Evolutionary conservation across 2,888 invertebrate species (phyloP), one percentile per base, ranked within the genome.

Genomic region (Luperina nickerlii): DNA sequence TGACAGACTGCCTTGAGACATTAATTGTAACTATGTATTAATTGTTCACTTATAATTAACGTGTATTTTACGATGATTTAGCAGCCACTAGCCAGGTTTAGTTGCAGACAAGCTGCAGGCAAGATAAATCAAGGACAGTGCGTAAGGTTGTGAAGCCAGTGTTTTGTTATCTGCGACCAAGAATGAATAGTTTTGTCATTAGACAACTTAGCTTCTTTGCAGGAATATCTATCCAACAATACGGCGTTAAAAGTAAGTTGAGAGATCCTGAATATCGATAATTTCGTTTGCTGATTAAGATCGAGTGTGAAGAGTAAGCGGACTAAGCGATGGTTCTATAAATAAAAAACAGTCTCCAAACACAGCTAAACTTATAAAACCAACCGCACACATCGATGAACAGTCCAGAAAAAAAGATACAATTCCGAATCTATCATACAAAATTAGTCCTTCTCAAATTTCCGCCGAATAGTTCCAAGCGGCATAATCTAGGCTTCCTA

Each of bases 401-500:
- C 42, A 69, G 13, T 72, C 13, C 11, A 38, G n/a, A 38, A 78
- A 60, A 20, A 51, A 57, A 70, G 7, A 51, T 54, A 24, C 57
- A 20, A 63, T 27, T 69, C 20, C n/a, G 15, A 65, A 75, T 84
- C 75, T 77, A 67, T 66, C 51, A 70, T 27, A 65, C 20, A 24
- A 42, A 89, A 80, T 80, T 82, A 72, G 60, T 76, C 27, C 24
- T 51, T 51, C 69, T 63, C 42, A 27, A 75, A 72, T 15, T 62
- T 72, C 45, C 51, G 42, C 20, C n/a, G 54, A 76, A 78, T 71
- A 81, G 81, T 82, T 84, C 76, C 77, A 85, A 88, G 71, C 74
- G 45, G 74, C 60, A 76, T 83, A 85, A 87, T 85, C 81, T 75
- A 79, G 70, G 11, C 65, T 70, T 85, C 72, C 67, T 79, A 79